Evolutionary conservation across 2,797 vertebrate genomes (phyloP), one percentile per base, ranked within the genome.

Genomic region (Sardinella longiceps): DNA sequence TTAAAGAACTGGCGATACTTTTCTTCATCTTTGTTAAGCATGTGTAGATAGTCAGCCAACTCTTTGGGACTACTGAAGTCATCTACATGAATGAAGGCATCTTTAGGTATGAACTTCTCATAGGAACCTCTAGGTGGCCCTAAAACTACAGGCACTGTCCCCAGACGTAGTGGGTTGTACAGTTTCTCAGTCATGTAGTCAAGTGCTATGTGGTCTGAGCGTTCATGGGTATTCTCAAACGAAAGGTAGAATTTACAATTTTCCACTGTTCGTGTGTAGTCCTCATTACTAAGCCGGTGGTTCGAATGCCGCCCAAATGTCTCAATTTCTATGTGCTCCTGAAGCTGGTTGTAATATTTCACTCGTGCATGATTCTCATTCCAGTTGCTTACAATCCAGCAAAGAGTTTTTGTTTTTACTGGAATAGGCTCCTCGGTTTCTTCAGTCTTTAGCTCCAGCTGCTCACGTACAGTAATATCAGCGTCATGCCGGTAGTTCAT

Each of bases 311-410:
- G 0, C 7, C 84, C 87, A 80, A 80, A 33, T 0, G 9, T 5
- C 39, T 84, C 45, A 50, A 87, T 39, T 0, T 80, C 5, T 0
- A 86, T 85, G 56, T 86, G 48, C 0, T 86, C 23, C 53, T 58
- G 74, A 14, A 87, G 48, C 25, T 82, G 46, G 14, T 83, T 80
- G 23, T 74, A 87, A 37, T 84, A 86, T 81, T 80, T 81, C 14
- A 81, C 81, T 12, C 85, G 37, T 23, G 84, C 45, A 18, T 39
- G 28, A 0, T 70, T 15, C 45, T 48, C 23, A 28, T 86, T 86
- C 87, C 87, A 86, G 70, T 87, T 86, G 56, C 87, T 86, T 56
- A 87, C 33, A 23, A 87, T 80, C 84, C 84, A 87, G 25, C 87
- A 87, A 30, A 87, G 81, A 15, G 80, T 46, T 80, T 84, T 87